Base-by-base conservation (phyloP, 2,113 vertebrate genomes). In the Xenopus borealis region DNA sequence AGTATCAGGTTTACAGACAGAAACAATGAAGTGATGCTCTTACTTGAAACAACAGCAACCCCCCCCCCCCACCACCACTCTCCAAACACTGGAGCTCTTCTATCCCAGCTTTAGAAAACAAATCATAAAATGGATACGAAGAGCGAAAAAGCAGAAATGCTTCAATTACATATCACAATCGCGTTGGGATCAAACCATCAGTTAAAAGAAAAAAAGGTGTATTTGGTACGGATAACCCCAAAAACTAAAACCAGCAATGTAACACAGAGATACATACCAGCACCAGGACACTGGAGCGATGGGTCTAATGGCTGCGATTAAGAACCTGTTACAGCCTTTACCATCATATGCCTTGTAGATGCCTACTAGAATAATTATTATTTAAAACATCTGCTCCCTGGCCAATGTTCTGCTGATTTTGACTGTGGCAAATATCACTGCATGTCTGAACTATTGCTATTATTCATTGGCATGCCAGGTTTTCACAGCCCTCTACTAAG, bases 301-400 rank as follows among this genome's bases (percentile, higher is more conserved):
- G 23, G 23, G 23, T 27, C 23, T 27, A 27, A 27, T 27, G 23
- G 23, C 46, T 11, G 12, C 46, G 9, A 12, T 47, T 11, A 47
- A 3, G 46, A 47, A 47, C 46, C 46, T 5, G 72, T 44, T 73
- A 66, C 45, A 33, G 53, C 62, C 19, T 59, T 66, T 57, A 66
- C 44, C 62, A 66, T 27, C 62, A 66, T 66, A 73, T n/a, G 33
- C 72, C 63, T 58, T 73, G 72, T 50, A 73, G 72, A 73, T 66
- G 62, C 50, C 30, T n/a, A 59, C 52, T 23, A 30, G 23, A 66
- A 63, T 66, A 73, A 62, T 66, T 53, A 61, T 53, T 66, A 66
- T 66, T 72, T 73, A 66, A 58, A 73, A 73, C 72, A 73, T 73
- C 72, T 73, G 72, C 62, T 73, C 72, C 20, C n/a, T 33, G n/a